Evolutionary conservation across 2,797 vertebrate genomes (phyloP).

Genomic region (Semotilus atromaculatus): DNA sequence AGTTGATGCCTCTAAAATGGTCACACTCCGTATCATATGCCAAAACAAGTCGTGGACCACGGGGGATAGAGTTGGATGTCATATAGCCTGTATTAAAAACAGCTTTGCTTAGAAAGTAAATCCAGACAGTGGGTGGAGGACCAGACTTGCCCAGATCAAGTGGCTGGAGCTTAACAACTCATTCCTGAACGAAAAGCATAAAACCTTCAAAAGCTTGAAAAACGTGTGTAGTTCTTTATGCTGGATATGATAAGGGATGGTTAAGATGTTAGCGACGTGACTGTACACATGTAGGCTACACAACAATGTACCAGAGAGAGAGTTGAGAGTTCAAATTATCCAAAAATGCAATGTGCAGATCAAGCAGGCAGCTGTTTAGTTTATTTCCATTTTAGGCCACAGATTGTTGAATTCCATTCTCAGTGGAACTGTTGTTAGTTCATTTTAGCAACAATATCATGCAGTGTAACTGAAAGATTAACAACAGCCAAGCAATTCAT

Average conservation of each 20-base stretch:
- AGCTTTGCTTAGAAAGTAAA: conserved; percentile 45
- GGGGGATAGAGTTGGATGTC: conserved; percentile 35
- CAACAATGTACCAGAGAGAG: background rate
- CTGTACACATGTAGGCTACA: background rate
- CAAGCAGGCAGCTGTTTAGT: conserved; percentile 10
- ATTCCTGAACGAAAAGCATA: conserved; percentile 27
- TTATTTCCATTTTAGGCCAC: conserved; percentile 23
- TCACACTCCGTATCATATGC: conserved; percentile 38
- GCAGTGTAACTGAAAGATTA: background rate
- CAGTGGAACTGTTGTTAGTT: conserved; percentile 13
- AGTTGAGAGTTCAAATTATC: background rate
- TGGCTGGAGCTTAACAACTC: conserved; percentile 32
- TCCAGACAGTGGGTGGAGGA: conserved; percentile 42
- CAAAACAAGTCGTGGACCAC: conserved; percentile 42
- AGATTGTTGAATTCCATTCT: conserved; percentile 23
- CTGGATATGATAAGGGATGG: conserved; percentile 3
- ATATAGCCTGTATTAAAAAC: conserved; percentile 52
- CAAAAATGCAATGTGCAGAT: conserved; percentile 11
- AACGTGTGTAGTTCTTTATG: conserved; percentile 6
- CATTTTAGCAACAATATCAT: background rate
- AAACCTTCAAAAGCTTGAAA: conserved; percentile 33
- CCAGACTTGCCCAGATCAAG: conserved; percentile 26
- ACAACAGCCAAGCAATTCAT: background rate
- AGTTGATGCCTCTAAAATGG: conserved; percentile 46
- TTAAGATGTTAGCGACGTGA: background rate